A percentile compares a stretch with the other conserved stretches of the same genome.
These are phyloP conservation scores for Galaxea fascicularis DNA, from an alignment of 92 coral and sea anemone species.

Conservation along the genomic window DNA sequence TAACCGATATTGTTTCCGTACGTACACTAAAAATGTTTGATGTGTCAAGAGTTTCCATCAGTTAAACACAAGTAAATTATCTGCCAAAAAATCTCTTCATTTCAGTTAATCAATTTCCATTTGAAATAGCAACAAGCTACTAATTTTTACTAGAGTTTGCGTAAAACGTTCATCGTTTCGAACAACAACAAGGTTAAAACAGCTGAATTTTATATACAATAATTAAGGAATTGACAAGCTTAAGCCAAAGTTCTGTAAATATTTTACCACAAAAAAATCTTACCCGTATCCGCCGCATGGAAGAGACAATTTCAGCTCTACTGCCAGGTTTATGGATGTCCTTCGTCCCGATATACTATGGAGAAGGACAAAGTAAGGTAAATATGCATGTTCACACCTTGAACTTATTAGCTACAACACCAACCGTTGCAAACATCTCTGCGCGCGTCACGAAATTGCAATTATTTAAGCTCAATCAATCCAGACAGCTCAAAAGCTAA, in stretches of 20 bases:
- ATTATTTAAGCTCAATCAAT: neutral
- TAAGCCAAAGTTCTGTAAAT: neutral
- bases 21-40: neutral
- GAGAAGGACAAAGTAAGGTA: conserved; percentile 42
- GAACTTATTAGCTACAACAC: neutral
- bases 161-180: neutral
- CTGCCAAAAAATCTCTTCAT: neutral
- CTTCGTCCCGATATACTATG: conserved; percentile 92
- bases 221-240: neutral
- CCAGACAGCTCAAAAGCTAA: conserved; percentile 2
- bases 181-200: neutral
- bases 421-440: neutral
- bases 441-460: conserved; percentile 3
- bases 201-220: neutral
- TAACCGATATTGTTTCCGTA: neutral
- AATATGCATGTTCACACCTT: conserved; percentile 23
- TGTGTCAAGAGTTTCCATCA: neutral
- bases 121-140: neutral
- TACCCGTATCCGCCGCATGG: conserved; percentile 95
- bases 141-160: neutral
- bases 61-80: neutral
- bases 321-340: conserved; percentile 92
- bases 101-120: neutral
- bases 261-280: neutral
- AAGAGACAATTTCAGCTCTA: conserved; percentile 94